Percentiles rank a stretch among this genome's conserved stretches.
Evolutionary conservation across 2,888 invertebrate genomes (phyloP).

Genomic region (Andrena flavipes): DNA sequence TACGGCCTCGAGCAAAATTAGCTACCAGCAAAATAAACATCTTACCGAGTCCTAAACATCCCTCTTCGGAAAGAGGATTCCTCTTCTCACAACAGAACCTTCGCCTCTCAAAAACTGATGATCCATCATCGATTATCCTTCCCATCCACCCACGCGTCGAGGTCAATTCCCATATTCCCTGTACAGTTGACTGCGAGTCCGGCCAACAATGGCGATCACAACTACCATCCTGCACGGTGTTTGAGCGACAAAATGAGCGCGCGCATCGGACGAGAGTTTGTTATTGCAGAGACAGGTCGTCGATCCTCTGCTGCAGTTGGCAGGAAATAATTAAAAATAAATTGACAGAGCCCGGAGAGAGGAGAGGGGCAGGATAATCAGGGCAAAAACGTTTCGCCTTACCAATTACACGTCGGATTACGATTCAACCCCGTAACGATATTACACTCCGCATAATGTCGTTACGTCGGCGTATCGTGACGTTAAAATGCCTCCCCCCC

Average conservation of each 20-base stretch:
- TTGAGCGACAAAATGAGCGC: constrained; percentile 61
- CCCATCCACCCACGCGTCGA: neutral
- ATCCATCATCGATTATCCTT: constrained; percentile 49
- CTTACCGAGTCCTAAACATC: no score
- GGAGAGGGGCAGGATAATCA: constrained; percentile 58
- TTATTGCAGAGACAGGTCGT: constrained; percentile 56
- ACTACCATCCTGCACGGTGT: constrained; percentile 56
- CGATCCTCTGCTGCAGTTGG: constrained; percentile 59
- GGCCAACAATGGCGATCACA: constrained; percentile 55
- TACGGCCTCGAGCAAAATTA: no score
- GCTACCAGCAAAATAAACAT: no score
- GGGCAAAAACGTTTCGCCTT: constrained; percentile 71
- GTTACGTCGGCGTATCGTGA: constrained; percentile 62
- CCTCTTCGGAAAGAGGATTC: neutral
- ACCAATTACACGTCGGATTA: constrained; percentile 68
- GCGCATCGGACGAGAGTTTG: constrained; percentile 56
- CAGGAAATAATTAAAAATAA: constrained; percentile 75
- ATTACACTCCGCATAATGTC: constrained; percentile 59
- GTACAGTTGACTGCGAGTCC: constrained; percentile 30
- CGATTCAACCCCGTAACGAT: constrained; percentile 61
- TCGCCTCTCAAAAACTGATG: neutral
- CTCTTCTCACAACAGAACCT: no score
- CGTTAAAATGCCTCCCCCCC: constrained; percentile 52
- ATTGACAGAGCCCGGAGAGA: constrained; percentile 54
- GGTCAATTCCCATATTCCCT: constrained; percentile 22